Evolutionary conservation across 1,140 invertebrate genomes (phyloP).

Genomic region (Drosophila bocki): DNA sequence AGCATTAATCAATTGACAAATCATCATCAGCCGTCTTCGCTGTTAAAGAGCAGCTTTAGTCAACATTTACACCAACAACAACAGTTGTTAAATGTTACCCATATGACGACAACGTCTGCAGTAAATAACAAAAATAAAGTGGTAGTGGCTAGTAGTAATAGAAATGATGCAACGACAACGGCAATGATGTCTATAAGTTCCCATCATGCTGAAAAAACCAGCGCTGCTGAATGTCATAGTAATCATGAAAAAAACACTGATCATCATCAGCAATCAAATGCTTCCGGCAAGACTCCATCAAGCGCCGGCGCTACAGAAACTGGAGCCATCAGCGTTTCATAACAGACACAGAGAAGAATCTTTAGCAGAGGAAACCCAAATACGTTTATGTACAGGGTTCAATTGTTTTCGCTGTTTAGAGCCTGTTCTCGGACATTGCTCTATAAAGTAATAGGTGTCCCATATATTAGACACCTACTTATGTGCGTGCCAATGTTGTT

Average conservation of each 20-base stretch:
- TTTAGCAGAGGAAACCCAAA: background rate
- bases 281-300: slow-evolving; percentile 25
- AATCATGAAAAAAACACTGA: slow-evolving; percentile 1
- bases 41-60: slow-evolving; percentile 59
- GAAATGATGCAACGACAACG: slow-evolving; percentile 2
- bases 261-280: slow-evolving; percentile 37
- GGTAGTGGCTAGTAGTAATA: slow-evolving; percentile 13
- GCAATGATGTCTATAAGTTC: slow-evolving; percentile 23
- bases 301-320: slow-evolving; percentile 62
- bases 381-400: too few relatives aligned
- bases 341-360: slow-evolving; percentile 40
- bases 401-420: background rate
- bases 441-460: background rate
- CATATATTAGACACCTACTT: too few relatives aligned
- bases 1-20: slow-evolving; percentile 94
- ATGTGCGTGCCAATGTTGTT: too few relatives aligned
- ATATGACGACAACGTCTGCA: slow-evolving; percentile 22
- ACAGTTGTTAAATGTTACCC: slow-evolving; percentile 51
- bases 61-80: slow-evolving; percentile 80
- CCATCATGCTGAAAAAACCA: slow-evolving; percentile 26
- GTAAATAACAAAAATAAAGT: background rate
- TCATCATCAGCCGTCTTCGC: slow-evolving; percentile 36
- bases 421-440: background rate
- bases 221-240: slow-evolving; percentile 39
- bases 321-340: slow-evolving; percentile 81